Conservation (phyloP, 1,140 invertebrate species). For the Brachionus plicatilis region DNA sequence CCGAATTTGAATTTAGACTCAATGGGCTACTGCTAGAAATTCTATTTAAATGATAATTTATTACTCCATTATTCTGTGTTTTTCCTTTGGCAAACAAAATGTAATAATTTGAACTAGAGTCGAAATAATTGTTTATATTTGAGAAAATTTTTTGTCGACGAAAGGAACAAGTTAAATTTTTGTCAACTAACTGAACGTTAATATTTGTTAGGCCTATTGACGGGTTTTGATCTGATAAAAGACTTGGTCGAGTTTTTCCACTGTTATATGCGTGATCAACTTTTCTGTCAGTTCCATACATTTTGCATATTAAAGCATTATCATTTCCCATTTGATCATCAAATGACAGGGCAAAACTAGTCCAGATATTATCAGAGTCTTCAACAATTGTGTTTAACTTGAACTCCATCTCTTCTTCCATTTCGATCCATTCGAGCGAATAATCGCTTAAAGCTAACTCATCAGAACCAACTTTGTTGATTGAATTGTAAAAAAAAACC, state of each 20-base stretch:
- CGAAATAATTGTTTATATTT: not conserved
- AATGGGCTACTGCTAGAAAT: no score
- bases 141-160: not conserved
- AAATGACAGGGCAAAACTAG: conserved; percentile 8
- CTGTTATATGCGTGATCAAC: not conserved
- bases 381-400: not conserved
- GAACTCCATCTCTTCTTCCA: not conserved
- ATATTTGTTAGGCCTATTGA: not conserved
- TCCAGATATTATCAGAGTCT: not conserved
- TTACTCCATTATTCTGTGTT: not conserved
- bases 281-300: not conserved
- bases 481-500: no score
- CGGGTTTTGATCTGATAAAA: not conserved
- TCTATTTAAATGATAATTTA: not conserved
- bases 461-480: no score
- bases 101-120: not conserved
- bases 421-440: not conserved
- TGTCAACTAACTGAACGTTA: not conserved
- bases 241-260: not conserved
- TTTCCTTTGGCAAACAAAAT: not conserved
- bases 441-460: not conserved
- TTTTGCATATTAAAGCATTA: not conserved
- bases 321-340: conserved; percentile 4
- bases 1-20: no score
- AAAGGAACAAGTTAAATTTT: not conserved